Base-by-base conservation (phyloP, 2,888 invertebrate species). In the Drosophila quinaria region DNA sequence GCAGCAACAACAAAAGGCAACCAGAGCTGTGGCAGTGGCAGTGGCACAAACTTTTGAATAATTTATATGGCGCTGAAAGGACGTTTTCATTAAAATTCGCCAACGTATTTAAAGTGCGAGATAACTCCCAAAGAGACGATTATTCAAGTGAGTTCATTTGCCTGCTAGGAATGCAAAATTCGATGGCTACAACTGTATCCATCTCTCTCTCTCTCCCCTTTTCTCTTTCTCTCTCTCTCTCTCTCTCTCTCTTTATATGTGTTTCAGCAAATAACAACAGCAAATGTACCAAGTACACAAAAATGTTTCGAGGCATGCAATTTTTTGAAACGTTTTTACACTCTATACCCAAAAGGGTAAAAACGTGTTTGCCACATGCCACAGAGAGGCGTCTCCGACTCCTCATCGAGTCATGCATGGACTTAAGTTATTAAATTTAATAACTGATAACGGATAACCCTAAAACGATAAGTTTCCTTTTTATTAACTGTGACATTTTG, bases 121-220 rank as follows among this genome's bases (percentile, higher is more conserved):
- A 86, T 86, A 86, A 86, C 83, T 87, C 88, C 84, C 86, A 78
- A 78, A 83, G 85, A 80, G 83, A 70, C 86, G 88, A 86, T 88
- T 83, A 87, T 87, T 86, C 88, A 86, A 87, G 74, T 83, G 86
- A 83, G 81, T 87, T 86, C 83, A 87, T 86, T 87, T 86, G 80
- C 86, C 83, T 81, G 87, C 87, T 72, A 77, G 61, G 85, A 87
- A 78, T 79, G 78, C 70, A 67, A 81, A 84, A 84, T 76, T 66
- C 56, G 61, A 39, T 59, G 51, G 22, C 41, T 63, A 62, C 55
- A 46, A 25, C 61, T 54, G 52, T 35, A 55, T 37, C 17, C 22
- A 42, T 31, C 37, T n/a, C 35, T 15, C 17, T 29, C 29, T 17
- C 29, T 25, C 25, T 25, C 52, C 1, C 22, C 25, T 15, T 47